Evolutionary conservation across 1,140 invertebrate genomes (phyloP).

Genomic region (Ditylenchus dipsaci): DNA sequence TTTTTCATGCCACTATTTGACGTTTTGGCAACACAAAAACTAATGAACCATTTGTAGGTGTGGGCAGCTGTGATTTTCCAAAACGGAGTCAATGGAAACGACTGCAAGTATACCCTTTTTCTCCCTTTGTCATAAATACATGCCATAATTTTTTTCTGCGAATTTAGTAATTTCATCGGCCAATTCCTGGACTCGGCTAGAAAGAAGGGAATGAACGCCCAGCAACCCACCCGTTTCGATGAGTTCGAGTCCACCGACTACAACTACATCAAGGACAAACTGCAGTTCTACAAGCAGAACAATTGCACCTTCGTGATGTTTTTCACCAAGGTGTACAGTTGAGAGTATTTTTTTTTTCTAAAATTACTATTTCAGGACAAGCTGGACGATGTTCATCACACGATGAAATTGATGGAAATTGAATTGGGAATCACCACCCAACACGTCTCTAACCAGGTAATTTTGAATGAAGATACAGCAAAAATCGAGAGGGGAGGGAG

Average conservation of each 20-base stretch:
- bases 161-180: constrained; percentile 8
- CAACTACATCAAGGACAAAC: constrained; percentile 10
- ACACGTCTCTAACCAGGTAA: not conserved
- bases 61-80: constrained; percentile 23
- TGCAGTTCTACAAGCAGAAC: constrained; percentile 1
- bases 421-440: constrained; percentile 13
- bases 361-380: too few species aligned
- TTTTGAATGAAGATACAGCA: too few species aligned
- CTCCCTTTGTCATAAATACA: not conserved
- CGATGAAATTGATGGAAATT: constrained; percentile 20
- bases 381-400: constrained; percentile 6
- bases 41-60: not conserved
- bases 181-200: constrained; percentile 3
- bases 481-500: too few species aligned
- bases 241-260: constrained; percentile 1
- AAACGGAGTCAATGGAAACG: constrained; percentile 1
- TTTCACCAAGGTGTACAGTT: constrained; percentile 15
- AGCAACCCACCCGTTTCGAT: not conserved
- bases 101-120: constrained; percentile 17
- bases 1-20: too few species aligned
- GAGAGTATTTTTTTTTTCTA: too few species aligned
- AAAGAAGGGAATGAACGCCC: constrained; percentile 1
- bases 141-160: not conserved
- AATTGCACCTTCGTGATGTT: constrained; percentile 19
- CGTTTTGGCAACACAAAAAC: too few species aligned